These are phyloP conservation scores for Heliconius ethilla DNA, from an alignment of 2,888 invertebrate genomes.

Conservation along the genomic window DNA sequence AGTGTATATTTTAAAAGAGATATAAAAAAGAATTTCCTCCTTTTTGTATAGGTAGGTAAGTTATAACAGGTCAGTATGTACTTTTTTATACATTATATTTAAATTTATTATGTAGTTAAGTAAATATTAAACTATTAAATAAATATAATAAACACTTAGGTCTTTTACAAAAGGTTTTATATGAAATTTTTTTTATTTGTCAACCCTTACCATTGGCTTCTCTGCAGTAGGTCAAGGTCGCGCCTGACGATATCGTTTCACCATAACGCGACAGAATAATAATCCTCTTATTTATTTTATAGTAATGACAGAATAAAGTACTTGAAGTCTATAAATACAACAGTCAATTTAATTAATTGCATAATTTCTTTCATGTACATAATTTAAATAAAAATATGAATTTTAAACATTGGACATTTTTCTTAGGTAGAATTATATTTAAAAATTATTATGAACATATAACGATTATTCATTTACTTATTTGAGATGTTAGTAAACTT, in stretches of 20 bases:
- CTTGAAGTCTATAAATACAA: background rate
- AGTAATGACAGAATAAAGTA: background rate
- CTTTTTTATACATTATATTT: too few species aligned
- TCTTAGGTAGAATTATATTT: background rate
- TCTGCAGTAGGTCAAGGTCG: slow-evolving; percentile 21
- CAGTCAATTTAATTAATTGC: background rate
- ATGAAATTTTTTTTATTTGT: background rate
- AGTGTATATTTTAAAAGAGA: too few species aligned
- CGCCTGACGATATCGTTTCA: slow-evolving; percentile 19
- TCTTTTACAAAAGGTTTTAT: background rate
- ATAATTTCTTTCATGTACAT: background rate
- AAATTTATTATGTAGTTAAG: too few species aligned
- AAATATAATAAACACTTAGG: background rate
- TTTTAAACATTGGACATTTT: background rate
- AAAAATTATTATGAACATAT: background rate
- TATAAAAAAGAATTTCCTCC: background rate
- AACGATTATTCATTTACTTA: background rate
- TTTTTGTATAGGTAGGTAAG: background rate
- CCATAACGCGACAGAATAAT: slow-evolving; percentile 9
- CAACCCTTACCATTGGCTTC: slow-evolving; percentile 18
- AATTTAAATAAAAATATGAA: background rate
- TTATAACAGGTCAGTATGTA: too few species aligned
- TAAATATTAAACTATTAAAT: background rate
- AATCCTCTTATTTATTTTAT: slow-evolving; percentile 18
- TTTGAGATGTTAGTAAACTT: background rate